Base-by-base conservation (phyloP, 2,113 vertebrate species). In the Petroica traversi region DNA sequence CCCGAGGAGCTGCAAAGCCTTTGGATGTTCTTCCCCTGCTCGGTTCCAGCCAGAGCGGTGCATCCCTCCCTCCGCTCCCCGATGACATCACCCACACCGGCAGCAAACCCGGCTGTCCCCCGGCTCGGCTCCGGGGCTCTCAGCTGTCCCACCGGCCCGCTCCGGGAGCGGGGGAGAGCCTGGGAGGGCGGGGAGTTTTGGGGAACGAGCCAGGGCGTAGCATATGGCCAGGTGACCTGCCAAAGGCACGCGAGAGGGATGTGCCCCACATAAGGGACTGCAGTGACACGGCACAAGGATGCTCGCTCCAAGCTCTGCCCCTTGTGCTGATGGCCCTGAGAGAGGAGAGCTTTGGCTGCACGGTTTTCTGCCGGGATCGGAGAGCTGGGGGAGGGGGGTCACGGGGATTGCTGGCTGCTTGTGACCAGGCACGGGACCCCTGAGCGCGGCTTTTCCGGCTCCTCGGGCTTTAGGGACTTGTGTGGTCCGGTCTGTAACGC, bases 41-140 rank as follows among this genome's bases (percentile, higher is more conserved):
- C 0, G 0, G 6, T 38, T n/a, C 36, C 4, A 17, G 54, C 4
- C 2, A 4, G 9, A 22, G 25, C 2, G 0, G 4, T 2, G 6
- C 2, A 0, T 75, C 45, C 36, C 77, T 93, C 29, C 38, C 40
- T 52, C 41, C 2, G 2, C 34, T 87, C 43, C 63, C 63, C 34
- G 41, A 58, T 4, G 4, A 16, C 4, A 4, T 49, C 86, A 46
- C 69, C 69, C 15, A 0, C 0, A 0, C 34, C 6, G 2, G 67
- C 1, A 7, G 85, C 36, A 33, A 31, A 43, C 80, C 16, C 3
- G 0, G 1, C 23, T 46, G 5, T 59, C 38, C 66, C 38, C 45
- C 1, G 0, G n/a, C n/a, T n/a, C n/a, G n/a, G n/a, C n/a, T n/a
- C n/a, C n/a, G n/a, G 38, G 48, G 26, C 72, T 78, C 54, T 33